These are phyloP conservation scores for Scrobipalpa atriplicella DNA, from an alignment of 2,888 invertebrate genomes.

Conservation along the genomic window DNA sequence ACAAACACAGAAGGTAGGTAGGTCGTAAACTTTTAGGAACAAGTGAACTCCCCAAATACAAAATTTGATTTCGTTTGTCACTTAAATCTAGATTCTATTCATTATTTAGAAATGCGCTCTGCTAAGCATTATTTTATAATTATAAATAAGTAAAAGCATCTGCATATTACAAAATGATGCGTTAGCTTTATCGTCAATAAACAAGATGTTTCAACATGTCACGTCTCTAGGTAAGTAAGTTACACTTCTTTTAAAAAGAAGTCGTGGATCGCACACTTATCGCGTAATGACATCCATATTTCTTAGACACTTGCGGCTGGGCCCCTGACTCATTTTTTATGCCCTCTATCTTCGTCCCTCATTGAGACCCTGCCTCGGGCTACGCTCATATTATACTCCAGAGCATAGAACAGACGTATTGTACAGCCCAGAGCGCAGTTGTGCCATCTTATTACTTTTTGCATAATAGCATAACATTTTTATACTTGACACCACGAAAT, in stretches of 20 bases:
- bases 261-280: constrained; percentile 3
- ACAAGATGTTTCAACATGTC: neutral
- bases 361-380: constrained; percentile 38
- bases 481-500: constrained; percentile 61
- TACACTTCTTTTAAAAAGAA: constrained; percentile 1
- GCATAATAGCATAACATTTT: constrained; percentile 67
- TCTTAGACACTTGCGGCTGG: constrained; percentile 8
- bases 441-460: constrained; percentile 60
- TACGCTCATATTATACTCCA: constrained; percentile 62
- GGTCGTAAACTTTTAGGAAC: too few relatives aligned
- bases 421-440: constrained; percentile 49
- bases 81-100: too few relatives aligned
- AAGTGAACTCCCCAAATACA: too few relatives aligned
- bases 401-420: constrained; percentile 49
- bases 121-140: too few relatives aligned
- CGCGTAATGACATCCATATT: constrained; percentile 15
- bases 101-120: too few relatives aligned
- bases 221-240: neutral
- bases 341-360: constrained; percentile 25
- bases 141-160: too few relatives aligned
- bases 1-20: too few relatives aligned
- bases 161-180: too few relatives aligned
- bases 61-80: too few relatives aligned
- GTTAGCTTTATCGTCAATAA: too few relatives aligned
- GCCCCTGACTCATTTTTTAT: constrained; percentile 11